Base-by-base conservation (phyloP, 1,140 invertebrate genomes). In the Zaprionus vittiger region DNA sequence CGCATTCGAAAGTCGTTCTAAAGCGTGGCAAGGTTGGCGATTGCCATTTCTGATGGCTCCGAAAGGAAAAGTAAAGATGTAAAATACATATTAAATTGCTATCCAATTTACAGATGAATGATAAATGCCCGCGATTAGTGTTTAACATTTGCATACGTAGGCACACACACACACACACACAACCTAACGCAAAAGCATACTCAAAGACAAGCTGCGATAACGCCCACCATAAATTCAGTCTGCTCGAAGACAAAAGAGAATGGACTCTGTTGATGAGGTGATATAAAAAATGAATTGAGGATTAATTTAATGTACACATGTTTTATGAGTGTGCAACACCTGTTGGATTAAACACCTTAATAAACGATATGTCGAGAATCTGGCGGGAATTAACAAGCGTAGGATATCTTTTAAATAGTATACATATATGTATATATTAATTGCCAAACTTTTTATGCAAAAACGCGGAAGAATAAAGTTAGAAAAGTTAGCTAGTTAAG, bases 1-100 rank as follows among this genome's bases (percentile, higher is more conserved):
- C 41, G 41, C 38, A 68, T 74, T 84, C 74, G 82, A 84, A 84
- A 84, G 81, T 41, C 82, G 81, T 84, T 84, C 81, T 84, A 85
- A 85, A 67, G 71, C 47, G 67, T 22, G n/a, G 59, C 71, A 73
- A 55, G 71, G 71, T 67, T 73, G 28, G 14, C 55, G 44, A 65
- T 66, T 73, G 70, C 70, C 69, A 72, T 72, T 71, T 72, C 61
- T 57, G 69, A 57, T 20, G 54, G 54, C 26, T 47, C 26, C 62
- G 52, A 57, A 26, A n/a, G 60, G 22, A 64, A 71, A 57, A 57
- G 69, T 72, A 37, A 72, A 66, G 31, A 65, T 72, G 54, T 65
- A 72, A 72, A 67, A 59, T 59, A 24, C 26, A 34, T 52, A 38
- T 59, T 41, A 34, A 34, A 47, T 41, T 66, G 49, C 34, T 17